phyloP scores from a whole-genome alignment of 2,113 vertebrate genomes.

The Orientallactaga bullata region DNA sequence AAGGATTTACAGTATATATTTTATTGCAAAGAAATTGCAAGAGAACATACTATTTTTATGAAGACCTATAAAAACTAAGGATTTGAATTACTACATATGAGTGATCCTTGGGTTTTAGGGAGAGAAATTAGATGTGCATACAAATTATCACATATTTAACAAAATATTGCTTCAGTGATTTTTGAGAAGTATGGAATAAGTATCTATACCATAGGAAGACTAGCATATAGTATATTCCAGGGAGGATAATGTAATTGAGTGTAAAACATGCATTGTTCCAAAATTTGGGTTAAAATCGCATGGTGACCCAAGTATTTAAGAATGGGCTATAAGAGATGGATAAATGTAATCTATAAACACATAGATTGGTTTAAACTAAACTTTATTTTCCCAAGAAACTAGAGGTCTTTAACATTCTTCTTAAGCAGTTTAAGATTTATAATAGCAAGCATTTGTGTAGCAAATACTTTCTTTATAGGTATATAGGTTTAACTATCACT shows the following conservation, averaged over 20 bases:
- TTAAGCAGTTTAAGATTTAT: slow-evolving; percentile 10
- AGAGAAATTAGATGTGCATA: not conserved
- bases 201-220: not conserved
- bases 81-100: not conserved
- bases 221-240: not conserved
- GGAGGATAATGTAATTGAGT: not conserved
- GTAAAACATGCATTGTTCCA: not conserved
- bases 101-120: not conserved
- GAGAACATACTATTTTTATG: not conserved
- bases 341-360: not conserved
- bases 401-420: not conserved
- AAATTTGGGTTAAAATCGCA: not conserved
- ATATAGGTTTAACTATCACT: not conserved
- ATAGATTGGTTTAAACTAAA: slow-evolving; percentile 1
- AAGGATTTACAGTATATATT: not conserved
- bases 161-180: not conserved
- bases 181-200: slow-evolving; percentile 13
- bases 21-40: not conserved
- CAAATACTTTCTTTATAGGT: not conserved
- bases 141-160: not conserved
- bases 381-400: not conserved
- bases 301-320: not conserved
- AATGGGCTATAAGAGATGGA: not conserved
- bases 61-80: not conserved
- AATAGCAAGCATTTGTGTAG: not conserved